Percentiles rank a stretch among this genome's conserved stretches.
phyloP scores from a whole-genome alignment of 2,888 invertebrate species.

The Adineta ricciae region DNA sequence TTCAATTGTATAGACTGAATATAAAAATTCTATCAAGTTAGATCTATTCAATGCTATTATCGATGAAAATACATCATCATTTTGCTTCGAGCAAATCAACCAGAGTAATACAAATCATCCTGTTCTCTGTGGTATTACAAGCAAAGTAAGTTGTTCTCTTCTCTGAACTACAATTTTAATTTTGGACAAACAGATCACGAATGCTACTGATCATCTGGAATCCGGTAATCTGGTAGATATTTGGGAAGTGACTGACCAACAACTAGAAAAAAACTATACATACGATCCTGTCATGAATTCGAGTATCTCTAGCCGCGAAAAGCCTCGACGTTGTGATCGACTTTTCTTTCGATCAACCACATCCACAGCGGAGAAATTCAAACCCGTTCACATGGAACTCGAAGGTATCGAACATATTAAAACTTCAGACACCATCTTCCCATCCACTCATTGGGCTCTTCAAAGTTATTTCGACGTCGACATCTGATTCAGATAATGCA shows the following conservation, averaged over 20 bases:
- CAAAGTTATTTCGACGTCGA: not conserved
- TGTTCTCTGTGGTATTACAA: not conserved
- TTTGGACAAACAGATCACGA: not conserved
- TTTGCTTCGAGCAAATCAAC: not conserved
- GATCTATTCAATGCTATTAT: not conserved
- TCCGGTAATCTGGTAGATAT: not conserved
- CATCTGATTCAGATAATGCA: not conserved
- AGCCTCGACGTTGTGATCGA: not conserved
- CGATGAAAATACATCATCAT: not conserved
- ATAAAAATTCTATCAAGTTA: not conserved
- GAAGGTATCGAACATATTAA: not conserved
- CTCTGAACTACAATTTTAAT: not conserved
- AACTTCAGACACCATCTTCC: not conserved
- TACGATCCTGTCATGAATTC: not conserved
- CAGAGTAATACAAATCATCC: not conserved
- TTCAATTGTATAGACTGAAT: not conserved
- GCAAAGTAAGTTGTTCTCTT: not conserved
- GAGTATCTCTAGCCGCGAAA: not conserved
- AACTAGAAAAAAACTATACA: not conserved
- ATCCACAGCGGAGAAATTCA: not conserved
- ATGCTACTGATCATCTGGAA: not conserved
- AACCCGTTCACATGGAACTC: not conserved
- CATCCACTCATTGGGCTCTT: not conserved
- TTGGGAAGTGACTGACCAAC: not conserved
- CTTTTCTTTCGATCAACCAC: not conserved